phyloP scores from a whole-genome alignment of 2,113 vertebrate species.

The Nannobrachium achirus region DNA sequence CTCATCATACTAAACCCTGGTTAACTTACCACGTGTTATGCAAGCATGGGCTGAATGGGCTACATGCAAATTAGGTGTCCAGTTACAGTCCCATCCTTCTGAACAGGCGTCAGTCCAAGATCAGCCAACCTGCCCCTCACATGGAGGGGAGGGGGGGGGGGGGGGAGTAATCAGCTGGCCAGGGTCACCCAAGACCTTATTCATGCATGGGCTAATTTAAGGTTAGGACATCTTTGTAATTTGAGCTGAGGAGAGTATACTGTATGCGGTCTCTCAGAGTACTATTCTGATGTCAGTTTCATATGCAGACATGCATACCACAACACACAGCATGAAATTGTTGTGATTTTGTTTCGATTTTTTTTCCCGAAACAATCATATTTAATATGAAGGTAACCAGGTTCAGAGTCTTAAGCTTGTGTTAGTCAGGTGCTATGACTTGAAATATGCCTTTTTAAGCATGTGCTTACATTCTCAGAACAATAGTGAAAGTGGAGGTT shows the following conservation, averaged over 20 bases:
- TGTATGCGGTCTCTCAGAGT: constrained; percentile 2
- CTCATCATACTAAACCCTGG: too few relatives aligned
- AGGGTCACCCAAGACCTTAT: constrained; percentile 39
- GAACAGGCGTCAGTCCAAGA: neutral
- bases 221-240: constrained; percentile 39
- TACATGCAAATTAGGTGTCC: constrained; percentile 18
- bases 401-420: too few relatives aligned
- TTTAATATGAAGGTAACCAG: too few relatives aligned
- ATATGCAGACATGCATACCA: neutral
- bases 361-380: too few relatives aligned
- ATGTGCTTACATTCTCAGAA: too few relatives aligned
- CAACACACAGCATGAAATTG: neutral
- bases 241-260: constrained; percentile 25
- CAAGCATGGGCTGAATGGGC: neutral
- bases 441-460: too few relatives aligned
- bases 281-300: neutral
- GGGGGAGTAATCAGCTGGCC: neutral
- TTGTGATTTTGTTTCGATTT: neutral
- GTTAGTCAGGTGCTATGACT: too few relatives aligned
- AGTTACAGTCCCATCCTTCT: constrained; percentile 24
- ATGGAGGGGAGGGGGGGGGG: constrained; percentile 24
- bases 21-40: neutral
- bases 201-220: constrained; percentile 62
- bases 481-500: too few relatives aligned
- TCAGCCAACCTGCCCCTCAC: constrained; percentile 29